Evolutionary conservation across 2,113 vertebrate species (phyloP), one percentile per base, ranked within the genome.

Genomic region (Pterocles burchelli): DNA sequence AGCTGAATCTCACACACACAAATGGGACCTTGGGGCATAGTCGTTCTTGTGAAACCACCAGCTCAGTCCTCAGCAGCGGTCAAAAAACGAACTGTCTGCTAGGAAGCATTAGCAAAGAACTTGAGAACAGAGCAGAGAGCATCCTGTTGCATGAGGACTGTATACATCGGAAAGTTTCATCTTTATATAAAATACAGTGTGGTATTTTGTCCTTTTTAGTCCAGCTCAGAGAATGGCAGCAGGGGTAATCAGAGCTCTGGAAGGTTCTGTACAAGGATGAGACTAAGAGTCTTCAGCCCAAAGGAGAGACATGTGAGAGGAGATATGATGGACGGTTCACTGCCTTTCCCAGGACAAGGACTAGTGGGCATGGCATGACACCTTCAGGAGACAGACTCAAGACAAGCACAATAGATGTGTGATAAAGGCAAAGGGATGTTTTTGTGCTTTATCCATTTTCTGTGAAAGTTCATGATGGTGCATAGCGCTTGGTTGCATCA

Each of bases 401-500:
- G 67, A 54, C 29, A 25, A 59, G 74, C 25, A 8, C 13, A 1
- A 9, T 28, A 10, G 22, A 19, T 26, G 65, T 75, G 52, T 54
- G 54, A 5, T 1, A 45, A 58, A 74, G 71, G 51, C 85, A 83
- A 6, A 5, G 25, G 51, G 26, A 52, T 41, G 54, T 0, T 34
- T 78, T 38, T 51, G 33, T 80, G 46, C 61, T 86, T 59, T 17
- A 66, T 62, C 48, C 38, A 15, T 71, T 80, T 86, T 51, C 91
- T 81, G 17, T 62, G 65, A 6, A 67, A 75, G 43, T 86, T 89
- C 85, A 63, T 77, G 34, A 38, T 41, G 51, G 79, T 94, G 61
- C 76, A 81, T 33, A 84, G 74, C 46, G n/a, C 85, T 94, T 68
- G 45, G 58, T 46, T 86, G 70, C 80, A 89, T 92, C 93, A 90